These are phyloP conservation scores for Chelonoidis abingdonii DNA, from an alignment of 2,113 vertebrate genomes.

Conservation along the genomic window DNA sequence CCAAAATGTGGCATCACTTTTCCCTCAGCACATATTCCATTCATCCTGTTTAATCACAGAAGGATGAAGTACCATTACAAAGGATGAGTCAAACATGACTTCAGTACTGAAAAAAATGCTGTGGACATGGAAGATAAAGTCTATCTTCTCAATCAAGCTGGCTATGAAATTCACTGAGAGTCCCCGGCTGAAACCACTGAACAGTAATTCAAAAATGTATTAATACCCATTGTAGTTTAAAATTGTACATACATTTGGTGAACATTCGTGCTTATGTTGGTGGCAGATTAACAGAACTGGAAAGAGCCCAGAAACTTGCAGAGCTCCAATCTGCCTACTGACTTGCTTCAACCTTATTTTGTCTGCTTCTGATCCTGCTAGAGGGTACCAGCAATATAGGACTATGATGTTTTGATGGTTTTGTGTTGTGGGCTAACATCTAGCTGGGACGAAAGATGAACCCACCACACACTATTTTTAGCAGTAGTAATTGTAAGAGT, in stretches of 20 bases:
- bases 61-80: background rate
- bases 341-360: background rate
- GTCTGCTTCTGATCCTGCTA: background rate
- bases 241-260: background rate
- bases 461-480: background rate
- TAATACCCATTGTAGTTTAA: background rate
- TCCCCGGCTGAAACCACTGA: background rate
- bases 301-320: background rate
- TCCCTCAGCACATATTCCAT: background rate
- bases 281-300: background rate
- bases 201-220: conserved; percentile 33
- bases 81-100: background rate
- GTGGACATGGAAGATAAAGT: background rate
- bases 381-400: background rate
- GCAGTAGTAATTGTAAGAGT: background rate
- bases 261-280: background rate
- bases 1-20: background rate
- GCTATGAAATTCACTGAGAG: background rate
- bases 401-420: background rate
- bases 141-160: background rate
- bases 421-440: background rate
- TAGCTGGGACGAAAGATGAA: background rate
- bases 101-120: background rate
- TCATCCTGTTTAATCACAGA: background rate
- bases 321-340: background rate